Conservation (phyloP, 2,797 vertebrate species). For the Premnoplex brunnescens region DNA sequence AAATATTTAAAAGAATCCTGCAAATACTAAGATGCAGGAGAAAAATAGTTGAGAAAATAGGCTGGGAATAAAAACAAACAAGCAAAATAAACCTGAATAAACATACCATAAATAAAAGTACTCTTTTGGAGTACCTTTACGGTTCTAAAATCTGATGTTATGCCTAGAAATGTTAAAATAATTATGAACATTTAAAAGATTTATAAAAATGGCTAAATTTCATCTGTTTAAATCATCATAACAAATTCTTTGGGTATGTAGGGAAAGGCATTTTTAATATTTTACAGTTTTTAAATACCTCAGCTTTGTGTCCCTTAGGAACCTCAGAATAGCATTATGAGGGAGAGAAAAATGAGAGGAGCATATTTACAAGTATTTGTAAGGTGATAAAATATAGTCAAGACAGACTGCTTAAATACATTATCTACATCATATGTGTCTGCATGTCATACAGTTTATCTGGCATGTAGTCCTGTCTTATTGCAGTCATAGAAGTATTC, state of each 20-base stretch:
- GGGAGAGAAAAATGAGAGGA: background rate
- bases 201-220: background rate
- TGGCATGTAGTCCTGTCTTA: background rate
- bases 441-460: background rate
- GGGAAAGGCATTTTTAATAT: background rate
- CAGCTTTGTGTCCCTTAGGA: background rate
- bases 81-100: background rate
- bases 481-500: background rate
- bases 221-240: background rate
- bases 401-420: background rate
- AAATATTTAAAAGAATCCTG: rapidly evolving
- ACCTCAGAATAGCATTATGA: background rate
- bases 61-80: background rate
- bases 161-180: background rate
- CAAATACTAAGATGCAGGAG: background rate
- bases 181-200: background rate
- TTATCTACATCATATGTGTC: background rate
- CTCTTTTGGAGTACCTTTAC: background rate
- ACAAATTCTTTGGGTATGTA: background rate
- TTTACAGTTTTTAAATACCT: background rate
- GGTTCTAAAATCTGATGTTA: background rate
- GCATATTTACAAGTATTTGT: background rate
- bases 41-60: background rate
- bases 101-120: background rate
- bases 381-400: background rate